These are phyloP conservation scores for Megalonaias nervosa DNA, from an alignment of 1,140 invertebrate genomes.

Conservation along the genomic window DNA sequence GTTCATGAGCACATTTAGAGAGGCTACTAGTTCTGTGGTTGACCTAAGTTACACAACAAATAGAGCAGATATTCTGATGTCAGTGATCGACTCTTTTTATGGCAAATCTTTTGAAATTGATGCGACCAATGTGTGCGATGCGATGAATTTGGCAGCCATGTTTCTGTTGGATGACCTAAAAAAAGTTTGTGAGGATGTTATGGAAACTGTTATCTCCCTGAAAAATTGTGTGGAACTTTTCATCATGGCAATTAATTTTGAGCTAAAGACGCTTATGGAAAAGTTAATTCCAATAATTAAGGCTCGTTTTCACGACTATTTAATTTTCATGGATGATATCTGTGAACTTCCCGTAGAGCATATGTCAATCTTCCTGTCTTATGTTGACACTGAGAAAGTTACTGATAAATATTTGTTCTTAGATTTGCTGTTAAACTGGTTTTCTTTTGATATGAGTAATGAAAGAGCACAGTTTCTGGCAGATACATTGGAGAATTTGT, in stretches of 20 bases:
- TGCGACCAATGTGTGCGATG: constrained; percentile 15
- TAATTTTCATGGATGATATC: constrained; percentile 13
- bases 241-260: constrained; percentile 13
- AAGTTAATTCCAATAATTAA: constrained; percentile 18
- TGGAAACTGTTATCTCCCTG: not conserved
- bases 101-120: constrained; percentile 16
- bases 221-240: constrained; percentile 2
- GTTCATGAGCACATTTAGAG: constrained; percentile 17
- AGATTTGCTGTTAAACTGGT: constrained; percentile 24
- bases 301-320: constrained; percentile 17
- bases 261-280: not conserved
- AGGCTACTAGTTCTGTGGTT: constrained; percentile 7
- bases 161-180: constrained; percentile 14
- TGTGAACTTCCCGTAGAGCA: not conserved
- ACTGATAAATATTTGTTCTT: constrained; percentile 4
- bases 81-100: constrained; percentile 20
- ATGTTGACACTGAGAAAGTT: constrained; percentile 4
- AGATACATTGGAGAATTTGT: not conserved
- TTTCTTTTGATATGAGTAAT: not conserved
- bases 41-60: constrained; percentile 13
- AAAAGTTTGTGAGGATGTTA: constrained; percentile 3
- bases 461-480: constrained; percentile 11
- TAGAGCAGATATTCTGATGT: constrained; percentile 2
- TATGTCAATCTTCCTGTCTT: not conserved
- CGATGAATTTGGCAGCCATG: constrained; percentile 15